Percentiles rank a stretch among this genome's conserved stretches.
Evolutionary conservation across 1,140 invertebrate species (phyloP).

Genomic region (Chrysomallon squamiferum): DNA sequence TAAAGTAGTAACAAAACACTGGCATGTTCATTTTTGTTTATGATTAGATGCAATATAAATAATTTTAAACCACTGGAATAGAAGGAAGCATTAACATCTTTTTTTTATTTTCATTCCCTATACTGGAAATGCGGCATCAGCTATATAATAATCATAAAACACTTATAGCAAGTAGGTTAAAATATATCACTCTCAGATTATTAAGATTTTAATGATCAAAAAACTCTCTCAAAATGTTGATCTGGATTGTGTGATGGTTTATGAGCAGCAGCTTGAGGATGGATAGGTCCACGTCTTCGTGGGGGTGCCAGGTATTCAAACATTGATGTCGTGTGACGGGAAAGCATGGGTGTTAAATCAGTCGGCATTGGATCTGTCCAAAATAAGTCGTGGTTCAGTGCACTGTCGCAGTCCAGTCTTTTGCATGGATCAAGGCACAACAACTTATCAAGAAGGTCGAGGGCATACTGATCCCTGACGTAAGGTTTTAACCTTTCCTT

Average conservation of each 20-base stretch:
- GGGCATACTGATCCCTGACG: conserved; percentile 89
- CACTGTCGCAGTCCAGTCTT: conserved; percentile 88
- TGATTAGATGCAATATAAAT: too few relatives aligned
- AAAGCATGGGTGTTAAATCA: conserved; percentile 90
- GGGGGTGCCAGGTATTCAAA: conserved; percentile 94
- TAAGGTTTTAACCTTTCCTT: conserved; percentile 91
- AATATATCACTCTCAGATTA: too few relatives aligned
- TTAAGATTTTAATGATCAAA: too few relatives aligned
- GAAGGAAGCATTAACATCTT: too few relatives aligned
- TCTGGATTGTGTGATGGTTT: conserved; percentile 44
- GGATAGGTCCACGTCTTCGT: conserved; percentile 41
- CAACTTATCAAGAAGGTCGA: conserved; percentile 93
- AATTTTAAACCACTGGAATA: too few relatives aligned
- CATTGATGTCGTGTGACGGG: conserved; percentile 93
- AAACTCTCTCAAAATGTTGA: conserved; percentile 60
- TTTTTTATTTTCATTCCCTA: too few relatives aligned
- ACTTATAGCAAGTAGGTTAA: too few relatives aligned
- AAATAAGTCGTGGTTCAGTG: conserved; percentile 97
- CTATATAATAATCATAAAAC: too few relatives aligned
- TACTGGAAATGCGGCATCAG: too few relatives aligned
- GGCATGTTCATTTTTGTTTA: too few relatives aligned
- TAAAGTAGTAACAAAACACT: too few relatives aligned
- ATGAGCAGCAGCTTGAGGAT: conserved; percentile 26
- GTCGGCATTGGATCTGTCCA: conserved; percentile 94
- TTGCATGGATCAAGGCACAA: conserved; percentile 91